Base-by-base conservation (phyloP, 2,888 invertebrate genomes). In the Cataglyphis altisquamis region DNA sequence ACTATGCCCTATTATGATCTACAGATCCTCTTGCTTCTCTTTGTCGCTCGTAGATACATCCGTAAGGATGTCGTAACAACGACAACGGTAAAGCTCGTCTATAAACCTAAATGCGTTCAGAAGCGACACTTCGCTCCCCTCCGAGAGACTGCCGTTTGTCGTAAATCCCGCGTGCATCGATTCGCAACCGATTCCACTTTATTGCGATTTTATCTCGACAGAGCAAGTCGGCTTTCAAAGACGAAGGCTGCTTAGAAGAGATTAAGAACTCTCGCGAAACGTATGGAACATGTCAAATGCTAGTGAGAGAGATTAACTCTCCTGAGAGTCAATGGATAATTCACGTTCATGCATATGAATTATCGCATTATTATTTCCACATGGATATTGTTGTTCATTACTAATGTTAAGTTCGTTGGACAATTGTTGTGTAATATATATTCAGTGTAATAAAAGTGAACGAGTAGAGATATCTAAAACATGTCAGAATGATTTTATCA, bases 11-110 rank as follows among this genome's bases (percentile, higher is more conserved):
- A 9, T n/a, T 25, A 12, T 75, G n/a, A 52, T 75, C 10, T 1
- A 52, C 39, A 55, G 52, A 55, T 67, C 18, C n/a, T 10, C n/a
- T 8, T 63, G 60, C 9, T 21, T 64, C 36, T 64, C 64, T 41
- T 29, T 48, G 9, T 15, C 1, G 36, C 25, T 67, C 39, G n/a
- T 67, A 52, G 48, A 48, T 21, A 45, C 66, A 52, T 55, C 36
- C 55, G n/a, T 41, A 15, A 70, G 85, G 89, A 78, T 74, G 83
- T 75, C 68, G 88, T 85, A 90, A 90, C 72, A 9, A 55, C 62
- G 70, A 15, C 60, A 73, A 55, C 48, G n/a, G 39, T 64, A 72
- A 57, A 41, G 41, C 32, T 36, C 60, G 60, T 45, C 60, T 78
- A 32, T 60, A 36, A 45, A 45, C 12, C 12, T 21, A 80, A 80